Base-by-base conservation (phyloP, 1,140 invertebrate genomes). In the Thereuonema tuberculata region DNA sequence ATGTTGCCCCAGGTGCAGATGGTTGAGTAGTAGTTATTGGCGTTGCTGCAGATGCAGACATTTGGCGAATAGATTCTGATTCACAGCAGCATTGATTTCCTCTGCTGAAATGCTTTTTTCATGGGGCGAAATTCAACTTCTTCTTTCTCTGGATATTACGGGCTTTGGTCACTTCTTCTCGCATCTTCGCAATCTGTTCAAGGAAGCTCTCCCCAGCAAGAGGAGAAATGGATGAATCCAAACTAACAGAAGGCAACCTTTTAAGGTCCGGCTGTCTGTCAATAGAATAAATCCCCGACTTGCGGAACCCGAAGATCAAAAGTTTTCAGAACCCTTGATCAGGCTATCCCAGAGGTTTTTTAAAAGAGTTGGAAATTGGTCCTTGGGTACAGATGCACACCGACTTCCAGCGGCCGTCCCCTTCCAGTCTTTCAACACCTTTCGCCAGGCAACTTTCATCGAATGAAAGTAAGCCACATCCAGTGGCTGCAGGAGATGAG, bases 401-500 rank as follows among this genome's bases (percentile, higher is more conserved):
- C 37, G 37, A 12, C 37, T 43, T 43, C 37, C 37, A 12, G 37
- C 37, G 9, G 37, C 37, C 9, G 37, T 12, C 37, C n/a, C 37
- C 37, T 43, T 43, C 9, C 9, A 43, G 9, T 43, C n/a, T 43
- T n/a, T n/a, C n/a, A 43, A 43, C 9, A 43, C n/a, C 9, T 43
- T 43, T 43, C 37, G 37, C 71, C 72, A 75, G 15, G 47, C 59
- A 37, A 49, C 47, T 67, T 74, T 75, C 2, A 73, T 55, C 26
- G 70, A 65, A 1, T 59, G 47, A 63, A 75, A 74, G 24, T 71
- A 67, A 1, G 66, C 56, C 2, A 75, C 70, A 65, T 75, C 74
- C 28, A 69, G 53, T 12, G 74, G 74, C 64, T 75, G 73, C 2
- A 74, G 53, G 20, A 75, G 67, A 59, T 74, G 72, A 5, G 71